phyloP scores from a whole-genome alignment of 2,888 invertebrate species.

The Metallyticus violacea region DNA sequence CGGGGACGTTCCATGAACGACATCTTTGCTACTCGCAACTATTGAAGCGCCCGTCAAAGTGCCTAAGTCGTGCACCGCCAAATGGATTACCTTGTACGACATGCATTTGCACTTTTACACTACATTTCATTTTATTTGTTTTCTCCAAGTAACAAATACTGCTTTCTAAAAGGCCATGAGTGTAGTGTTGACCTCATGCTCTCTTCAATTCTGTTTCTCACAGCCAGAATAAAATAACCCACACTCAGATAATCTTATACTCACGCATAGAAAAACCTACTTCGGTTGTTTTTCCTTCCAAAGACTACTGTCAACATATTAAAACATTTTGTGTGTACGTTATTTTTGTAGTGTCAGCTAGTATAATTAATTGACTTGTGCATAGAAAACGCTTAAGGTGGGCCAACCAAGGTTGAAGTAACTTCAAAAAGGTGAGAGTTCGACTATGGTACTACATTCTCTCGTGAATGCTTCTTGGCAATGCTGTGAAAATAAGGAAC shows the following conservation, averaged over 20 bases:
- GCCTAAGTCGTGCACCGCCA: no score
- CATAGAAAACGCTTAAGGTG: not conserved
- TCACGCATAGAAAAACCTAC: no score
- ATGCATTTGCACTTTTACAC: not conserved
- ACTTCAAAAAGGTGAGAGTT: not conserved
- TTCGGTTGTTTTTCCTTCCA: not conserved
- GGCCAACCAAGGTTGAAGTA: no score
- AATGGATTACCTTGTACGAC: no score
- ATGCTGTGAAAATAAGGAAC: not conserved
- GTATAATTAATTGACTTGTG: not conserved
- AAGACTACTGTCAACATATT: not conserved
- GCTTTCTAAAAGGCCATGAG: not conserved
- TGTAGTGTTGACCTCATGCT: not conserved
- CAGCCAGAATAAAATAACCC: no score
- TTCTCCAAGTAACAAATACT: not conserved
- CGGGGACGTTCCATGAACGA: no score
- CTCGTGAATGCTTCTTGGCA: no score
- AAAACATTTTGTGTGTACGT: not conserved
- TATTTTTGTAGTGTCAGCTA: not conserved
- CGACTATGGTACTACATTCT: not conserved
- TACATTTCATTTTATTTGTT: not conserved
- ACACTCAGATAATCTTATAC: no score
- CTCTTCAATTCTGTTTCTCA: no score
- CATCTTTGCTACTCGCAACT: no score
- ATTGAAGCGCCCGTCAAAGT: no score